These are phyloP conservation scores for Anthopleura sola DNA, from an alignment of 64 coral and sea anemone species.

Conservation along the genomic window DNA sequence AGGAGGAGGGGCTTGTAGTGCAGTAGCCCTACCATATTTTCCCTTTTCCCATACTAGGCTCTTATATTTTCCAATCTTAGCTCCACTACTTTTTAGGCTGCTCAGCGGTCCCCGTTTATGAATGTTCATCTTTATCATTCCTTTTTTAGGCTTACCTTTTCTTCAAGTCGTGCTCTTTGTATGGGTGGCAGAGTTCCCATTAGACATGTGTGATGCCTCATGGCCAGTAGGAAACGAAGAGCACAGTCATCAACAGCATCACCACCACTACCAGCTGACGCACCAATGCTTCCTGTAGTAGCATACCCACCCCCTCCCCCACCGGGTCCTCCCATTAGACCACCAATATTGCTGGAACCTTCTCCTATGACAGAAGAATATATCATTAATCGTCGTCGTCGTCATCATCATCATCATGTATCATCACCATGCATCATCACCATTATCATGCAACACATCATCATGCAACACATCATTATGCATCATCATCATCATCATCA, in stretches of 20 bases:
- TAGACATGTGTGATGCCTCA: constrained; percentile 97
- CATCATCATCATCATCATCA: not conserved
- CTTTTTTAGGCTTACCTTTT: constrained; percentile 39
- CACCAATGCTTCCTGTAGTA: constrained; percentile 97
- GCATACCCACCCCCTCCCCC: constrained; percentile 98
- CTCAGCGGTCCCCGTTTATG: too few relatives aligned
- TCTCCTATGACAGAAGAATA: constrained; percentile 33
- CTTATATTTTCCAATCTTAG: too few relatives aligned
- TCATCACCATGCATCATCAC: not conserved
- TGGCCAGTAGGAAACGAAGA: constrained; percentile 87
- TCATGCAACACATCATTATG: not conserved
- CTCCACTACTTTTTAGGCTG: too few relatives aligned
- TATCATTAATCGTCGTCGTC: not conserved
- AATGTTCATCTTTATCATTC: not conserved
- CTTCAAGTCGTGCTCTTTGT: constrained; percentile 75
- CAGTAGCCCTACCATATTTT: too few relatives aligned
- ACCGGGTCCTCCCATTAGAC: constrained; percentile 95
- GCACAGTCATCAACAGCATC: constrained; percentile 99
- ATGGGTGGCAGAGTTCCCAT: constrained; percentile 83
- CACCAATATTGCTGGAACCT: constrained; percentile 59
- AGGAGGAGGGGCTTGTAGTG: too few relatives aligned
- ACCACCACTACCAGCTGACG: constrained; percentile 96
- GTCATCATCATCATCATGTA: too few relatives aligned
- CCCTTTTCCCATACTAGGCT: too few relatives aligned
- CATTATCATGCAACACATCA: not conserved